phyloP scores from a whole-genome alignment of 2,888 invertebrate species.

The Holacanthella duospinosa region DNA sequence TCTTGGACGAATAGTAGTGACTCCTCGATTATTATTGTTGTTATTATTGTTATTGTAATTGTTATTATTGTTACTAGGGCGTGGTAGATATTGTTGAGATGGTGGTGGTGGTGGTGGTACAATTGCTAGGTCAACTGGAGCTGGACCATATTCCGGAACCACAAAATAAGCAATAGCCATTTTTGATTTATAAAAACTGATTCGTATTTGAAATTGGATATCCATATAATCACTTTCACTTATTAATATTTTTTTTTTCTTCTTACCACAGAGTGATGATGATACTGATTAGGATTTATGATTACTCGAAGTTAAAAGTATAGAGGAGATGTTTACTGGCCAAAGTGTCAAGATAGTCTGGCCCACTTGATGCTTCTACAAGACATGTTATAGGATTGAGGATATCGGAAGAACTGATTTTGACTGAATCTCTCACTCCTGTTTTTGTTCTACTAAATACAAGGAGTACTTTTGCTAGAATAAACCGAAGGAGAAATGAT shows the following conservation, averaged over 20 bases:
- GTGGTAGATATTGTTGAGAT: neutral
- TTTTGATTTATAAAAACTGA: neutral
- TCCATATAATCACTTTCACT: neutral
- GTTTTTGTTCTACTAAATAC: neutral
- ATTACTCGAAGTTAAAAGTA: too few species aligned
- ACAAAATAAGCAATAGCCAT: neutral
- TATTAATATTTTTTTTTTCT: neutral
- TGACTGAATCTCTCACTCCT: neutral
- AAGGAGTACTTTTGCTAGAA: neutral
- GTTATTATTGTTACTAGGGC: neutral
- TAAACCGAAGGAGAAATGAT: neutral
- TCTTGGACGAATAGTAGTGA: neutral
- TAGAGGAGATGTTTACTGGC: neutral
- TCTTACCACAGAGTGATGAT: neutral
- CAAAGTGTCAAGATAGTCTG: neutral
- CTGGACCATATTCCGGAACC: neutral
- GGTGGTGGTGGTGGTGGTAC: neutral
- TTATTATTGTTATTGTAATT: neutral
- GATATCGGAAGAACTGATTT: neutral
- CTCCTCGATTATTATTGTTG: neutral
- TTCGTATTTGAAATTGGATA: neutral
- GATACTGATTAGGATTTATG: too few species aligned
- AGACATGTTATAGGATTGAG: neutral
- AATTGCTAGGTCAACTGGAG: too few species aligned
- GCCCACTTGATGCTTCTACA: neutral